Base-by-base conservation (phyloP, 2,797 vertebrate species). In the Pseudochirops cupreus region DNA sequence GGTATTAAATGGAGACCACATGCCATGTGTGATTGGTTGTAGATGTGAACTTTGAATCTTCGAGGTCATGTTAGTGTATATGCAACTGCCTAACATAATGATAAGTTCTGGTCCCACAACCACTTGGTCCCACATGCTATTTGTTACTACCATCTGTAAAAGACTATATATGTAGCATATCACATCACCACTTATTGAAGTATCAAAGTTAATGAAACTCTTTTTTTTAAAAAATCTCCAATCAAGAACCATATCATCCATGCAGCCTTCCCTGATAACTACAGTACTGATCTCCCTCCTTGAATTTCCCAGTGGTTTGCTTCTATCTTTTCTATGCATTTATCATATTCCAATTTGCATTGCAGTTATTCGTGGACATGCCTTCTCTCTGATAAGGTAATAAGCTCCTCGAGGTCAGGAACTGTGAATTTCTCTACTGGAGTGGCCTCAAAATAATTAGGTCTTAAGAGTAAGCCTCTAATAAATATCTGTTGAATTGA, bases 51-150 rank as follows among this genome's bases (percentile, higher is more conserved):
- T 57, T 26, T 5, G 56, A 52, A 4, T 4, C 24, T 0, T 0
- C 0, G 1, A 56, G 53, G 4, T 50, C 3, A n/a, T 26, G 28
- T 59, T 0, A 26, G 39, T 82, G 0, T 9, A 1, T 10, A 18
- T 14, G 0, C 4, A 13, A 0, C n/a, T 24, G 18, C 52, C 18
- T 1, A 6, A 26, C 28, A 14, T n/a, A 24, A 13, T 7, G 0
- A 0, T 11, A n/a, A 39, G 11, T 31, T 82, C 24, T 39, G 26
- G 18, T 28, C 31, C 18, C 14, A 14, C 53, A 50, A 50, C n/a
- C n/a, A 39, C n/a, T 39, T 33, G 29, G 24, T n/a, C n/a, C 18
- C 13, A 14, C 46, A n/a, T 82, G 39, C 11, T 50, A 50, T 50
- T 50, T 26, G 39, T 87, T 26, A 50, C 9, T 24, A 87, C 50